Base-by-base conservation (phyloP, 1,140 invertebrate species). In the Bradynema listronoti region DNA sequence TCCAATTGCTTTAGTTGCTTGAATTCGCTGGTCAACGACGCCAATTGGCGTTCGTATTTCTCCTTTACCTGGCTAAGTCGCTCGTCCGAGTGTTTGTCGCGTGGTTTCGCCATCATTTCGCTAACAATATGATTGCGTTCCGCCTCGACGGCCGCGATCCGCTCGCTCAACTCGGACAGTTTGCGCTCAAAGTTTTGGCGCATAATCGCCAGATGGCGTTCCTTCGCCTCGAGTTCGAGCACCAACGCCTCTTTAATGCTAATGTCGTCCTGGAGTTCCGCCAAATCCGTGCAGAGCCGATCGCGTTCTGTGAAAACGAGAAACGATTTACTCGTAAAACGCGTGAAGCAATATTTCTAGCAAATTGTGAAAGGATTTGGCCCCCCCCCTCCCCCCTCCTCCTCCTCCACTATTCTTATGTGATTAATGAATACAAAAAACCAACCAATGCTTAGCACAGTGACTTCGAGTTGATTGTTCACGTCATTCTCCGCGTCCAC, bases 111-210 rank as follows among this genome's bases (percentile, higher is more conserved):
- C 43, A 25, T 14, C 39, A 77, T 34, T 14, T 78, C 36, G 11
- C 56, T 55, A 25, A 76, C 25, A 32, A 69, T 87, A 77, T 89
- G 89, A 79, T 97, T 92, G 45, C 90, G 82, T 80, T 97, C 93
- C 50, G 88, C 85, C 79, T 93, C 88, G 0, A 91, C 95, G 62
- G 87, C 86, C 63, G 84, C 84, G 46, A 96, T 97, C 69, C 87
- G 86, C 2, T 85, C 84, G 72, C 89, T 87, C n/a, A 97, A 79
- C 45, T 88, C 86, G 36, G 84, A 80, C n/a, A 98, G 81, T 75
- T 96, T 91, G 39, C 91, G 88, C 80, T 97, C 93, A 80, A 97
- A 97, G 71, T 94, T 88, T 58, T 86, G 84, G 49, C 86, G 85
- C 83, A 96, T 86, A 32, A 86, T 85, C 36, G 87, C 84, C 61